Conservation (phyloP, 2,888 invertebrate genomes). For the Frankliniella fusca region DNA sequence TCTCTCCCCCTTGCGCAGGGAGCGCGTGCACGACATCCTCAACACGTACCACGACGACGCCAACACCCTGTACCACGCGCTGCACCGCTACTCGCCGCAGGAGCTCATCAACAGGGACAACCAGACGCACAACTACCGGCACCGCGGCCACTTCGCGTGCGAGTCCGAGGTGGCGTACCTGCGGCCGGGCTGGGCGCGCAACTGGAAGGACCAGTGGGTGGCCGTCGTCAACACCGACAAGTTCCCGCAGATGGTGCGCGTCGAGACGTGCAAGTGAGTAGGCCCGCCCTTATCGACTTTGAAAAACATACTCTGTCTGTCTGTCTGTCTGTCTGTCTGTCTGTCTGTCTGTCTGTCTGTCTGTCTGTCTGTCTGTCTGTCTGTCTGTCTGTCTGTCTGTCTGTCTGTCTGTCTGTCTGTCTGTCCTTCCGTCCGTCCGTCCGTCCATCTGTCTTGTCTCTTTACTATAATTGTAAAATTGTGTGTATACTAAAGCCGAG, state of each 20-base stretch:
- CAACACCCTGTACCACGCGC: slow-evolving; percentile 42
- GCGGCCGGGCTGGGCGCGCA: slow-evolving; percentile 44
- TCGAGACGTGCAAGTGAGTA: slow-evolving; percentile 44
- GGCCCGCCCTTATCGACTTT: no score
- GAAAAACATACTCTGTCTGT: no score
- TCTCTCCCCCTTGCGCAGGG: slow-evolving; percentile 38
- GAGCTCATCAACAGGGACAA: slow-evolving; percentile 43
- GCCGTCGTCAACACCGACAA: slow-evolving; percentile 44
- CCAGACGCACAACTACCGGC: slow-evolving; percentile 42
- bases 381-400: no score
- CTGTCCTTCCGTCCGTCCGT: no score
- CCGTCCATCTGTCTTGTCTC: no score
- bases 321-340: no score
- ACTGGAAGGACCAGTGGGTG: slow-evolving; percentile 44
- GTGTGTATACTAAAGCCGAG: no score
- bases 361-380: no score
- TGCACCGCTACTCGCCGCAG: slow-evolving; percentile 42
- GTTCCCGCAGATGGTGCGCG: slow-evolving; percentile 43
- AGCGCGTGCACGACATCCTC: slow-evolving; percentile 42
- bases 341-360: no score
- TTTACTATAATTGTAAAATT: no score
- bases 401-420: no score
- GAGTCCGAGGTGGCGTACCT: slow-evolving; percentile 44
- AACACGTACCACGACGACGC: slow-evolving; percentile 41
- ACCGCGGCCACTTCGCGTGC: slow-evolving; percentile 44